Conservation (phyloP, 2,113 vertebrate genomes). For the Xiphorhynchus elegans region DNA sequence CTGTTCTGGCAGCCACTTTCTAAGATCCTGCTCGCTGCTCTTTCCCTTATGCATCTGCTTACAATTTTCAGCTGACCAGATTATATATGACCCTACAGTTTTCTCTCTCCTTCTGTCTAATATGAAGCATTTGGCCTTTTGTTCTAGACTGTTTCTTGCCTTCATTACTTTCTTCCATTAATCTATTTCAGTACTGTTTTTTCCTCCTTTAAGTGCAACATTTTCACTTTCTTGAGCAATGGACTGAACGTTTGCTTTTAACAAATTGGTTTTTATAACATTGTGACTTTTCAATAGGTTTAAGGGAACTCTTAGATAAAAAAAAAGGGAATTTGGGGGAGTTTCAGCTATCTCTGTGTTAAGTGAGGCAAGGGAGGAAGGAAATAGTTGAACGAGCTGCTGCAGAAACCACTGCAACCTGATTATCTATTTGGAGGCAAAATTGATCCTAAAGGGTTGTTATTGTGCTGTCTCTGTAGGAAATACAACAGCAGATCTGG, state of each 20-base stretch:
- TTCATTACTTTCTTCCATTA: not conserved
- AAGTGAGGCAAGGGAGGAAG: not conserved
- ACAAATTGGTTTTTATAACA: not conserved
- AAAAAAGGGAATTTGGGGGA: not conserved
- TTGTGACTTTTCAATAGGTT: not conserved
- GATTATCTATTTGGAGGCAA: not conserved
- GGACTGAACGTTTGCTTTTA: slow-evolving; percentile 3
- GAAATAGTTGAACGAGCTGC: not conserved
- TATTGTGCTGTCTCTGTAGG: not conserved
- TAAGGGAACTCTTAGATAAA: not conserved
- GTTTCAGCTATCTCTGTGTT: not conserved
- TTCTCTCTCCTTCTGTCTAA: not conserved
- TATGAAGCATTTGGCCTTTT: slow-evolving; percentile 36
- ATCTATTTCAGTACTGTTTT: not conserved
- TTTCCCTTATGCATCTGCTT: not conserved
- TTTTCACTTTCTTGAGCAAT: not conserved
- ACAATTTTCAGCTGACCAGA: not conserved
- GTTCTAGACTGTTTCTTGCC: not conserved
- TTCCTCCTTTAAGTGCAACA: not conserved
- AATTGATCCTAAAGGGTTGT: not conserved
- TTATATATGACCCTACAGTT: not conserved
- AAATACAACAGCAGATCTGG: not conserved
- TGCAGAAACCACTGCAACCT: not conserved
- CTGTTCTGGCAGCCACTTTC: not conserved
- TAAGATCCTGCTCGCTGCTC: not conserved